phyloP scores from a whole-genome alignment of 2,888 invertebrate genomes.

The Homarus gammarus region DNA sequence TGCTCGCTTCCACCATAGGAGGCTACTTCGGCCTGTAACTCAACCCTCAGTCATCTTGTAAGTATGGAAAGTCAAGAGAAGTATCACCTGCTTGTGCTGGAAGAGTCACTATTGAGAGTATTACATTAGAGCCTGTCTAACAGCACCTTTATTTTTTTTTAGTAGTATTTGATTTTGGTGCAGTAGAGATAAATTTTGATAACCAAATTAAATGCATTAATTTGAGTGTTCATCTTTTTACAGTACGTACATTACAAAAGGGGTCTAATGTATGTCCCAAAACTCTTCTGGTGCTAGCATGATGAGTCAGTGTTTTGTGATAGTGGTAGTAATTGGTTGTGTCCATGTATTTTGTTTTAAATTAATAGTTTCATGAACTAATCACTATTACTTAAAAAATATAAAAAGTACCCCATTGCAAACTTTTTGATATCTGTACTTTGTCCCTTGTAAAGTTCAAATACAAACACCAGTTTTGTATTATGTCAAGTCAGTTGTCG shows the following conservation, averaged over 20 bases:
- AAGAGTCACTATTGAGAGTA: neutral
- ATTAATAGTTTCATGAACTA: neutral
- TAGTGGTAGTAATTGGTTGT: constrained; percentile 42
- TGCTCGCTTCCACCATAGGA: constrained; percentile 75
- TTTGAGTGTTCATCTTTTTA: too few species aligned
- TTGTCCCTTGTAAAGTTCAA: neutral
- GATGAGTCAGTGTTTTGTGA: constrained; percentile 28
- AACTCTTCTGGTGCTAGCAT: constrained; percentile 23
- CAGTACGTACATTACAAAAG: neutral
- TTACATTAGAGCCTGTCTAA: neutral
- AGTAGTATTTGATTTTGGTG: too few species aligned
- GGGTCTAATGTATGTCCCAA: too few species aligned
- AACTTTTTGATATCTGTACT: neutral
- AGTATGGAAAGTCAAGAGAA: constrained; percentile 36
- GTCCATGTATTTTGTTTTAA: constrained; percentile 25
- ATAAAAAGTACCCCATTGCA: neutral
- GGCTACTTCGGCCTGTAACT: constrained; percentile 74
- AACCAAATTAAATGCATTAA: too few species aligned
- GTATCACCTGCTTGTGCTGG: constrained; percentile 4
- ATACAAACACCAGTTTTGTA: neutral
- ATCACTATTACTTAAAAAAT: neutral
- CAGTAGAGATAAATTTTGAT: too few species aligned
- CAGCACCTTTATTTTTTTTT: too few species aligned
- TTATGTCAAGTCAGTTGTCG: neutral
- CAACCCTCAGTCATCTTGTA: constrained; percentile 45